Evolutionary conservation across 2,113 vertebrate species (phyloP), one percentile per base, ranked within the genome.

Genomic region (Podiceps cristatus): DNA sequence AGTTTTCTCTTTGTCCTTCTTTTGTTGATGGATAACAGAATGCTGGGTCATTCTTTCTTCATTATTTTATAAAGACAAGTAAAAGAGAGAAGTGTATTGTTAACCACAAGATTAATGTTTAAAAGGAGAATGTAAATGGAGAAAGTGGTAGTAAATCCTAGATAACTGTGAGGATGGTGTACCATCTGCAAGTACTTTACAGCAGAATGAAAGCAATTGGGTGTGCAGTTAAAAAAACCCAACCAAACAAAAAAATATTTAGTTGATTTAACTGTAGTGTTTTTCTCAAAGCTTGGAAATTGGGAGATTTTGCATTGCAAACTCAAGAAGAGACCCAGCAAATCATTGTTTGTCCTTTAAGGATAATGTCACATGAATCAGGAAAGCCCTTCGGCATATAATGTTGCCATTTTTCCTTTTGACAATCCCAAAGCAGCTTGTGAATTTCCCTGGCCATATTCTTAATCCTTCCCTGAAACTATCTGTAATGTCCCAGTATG

Each of bases 281-380:
- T 19, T 93, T 93, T 95, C 84, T 42, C 90, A 79, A 92, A 94
- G 50, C 68, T 91, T 69, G 77, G 31, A 67, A 47, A 90, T 52
- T 82, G 55, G 50, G 40, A 62, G 59, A 79, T 81, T 96, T 96
- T 95, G 69, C 60, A 59, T 88, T 79, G 76, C 81, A 88, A 63
- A 81, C 62, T 67, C 67, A 76, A 89, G 85, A 90, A 84, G n/a
- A 17, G 20, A 44, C 10, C 55, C 24, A 59, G 85, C n/a, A 88
- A 94, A 89, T 12, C 52, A 13, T 66, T 77, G 58, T 76, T 83
- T 1, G 7, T 55, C 27, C 37, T 87, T 83, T 86, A n/a, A 87
- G 60, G 42, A 40, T 64, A 55, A 66, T 83, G 27, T 40, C 59
- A 75, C 31, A 56, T 42, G 47, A 86, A 93, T 80, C 42, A 76